Base-by-base conservation (phyloP, 2,888 invertebrate species). In the Zygogramma bicolorata region DNA sequence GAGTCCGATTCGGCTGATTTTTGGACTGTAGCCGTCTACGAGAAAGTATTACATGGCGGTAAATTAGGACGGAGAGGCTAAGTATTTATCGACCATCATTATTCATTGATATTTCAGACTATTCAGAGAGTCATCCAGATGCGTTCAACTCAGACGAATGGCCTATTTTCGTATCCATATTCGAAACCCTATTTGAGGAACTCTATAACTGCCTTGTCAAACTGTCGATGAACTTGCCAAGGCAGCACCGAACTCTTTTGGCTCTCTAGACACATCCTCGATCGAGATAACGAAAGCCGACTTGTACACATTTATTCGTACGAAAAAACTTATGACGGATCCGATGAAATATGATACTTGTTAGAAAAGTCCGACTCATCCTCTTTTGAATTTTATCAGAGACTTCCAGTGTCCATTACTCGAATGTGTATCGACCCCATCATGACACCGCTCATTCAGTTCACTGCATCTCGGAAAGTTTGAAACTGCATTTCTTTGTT, bases 401-500 rank as follows among this genome's bases (percentile, higher is more conserved):
- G 20, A 18, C 46, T 46, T 46, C 10, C 46, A 46, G 46, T 18
- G 10, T 3, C 46, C 46, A 20, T 46, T 46, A 8, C 46, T 46
- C 46, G 46, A 20, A 46, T 46, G 46, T 46, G 46, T 46, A 46
- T 20, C 20, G 46, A 46, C 20, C 46, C 20, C 46, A 20, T 46
- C 46, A 46, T 46, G 46, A 22, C 46, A 20, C 20, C 8, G 46
- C 46, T 46, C 46, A 46, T 46, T 46, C 46, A 46, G 46, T 46
- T 46, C 46, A 46, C 10, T 46, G 46, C 46, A 46, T 20, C 20
- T 20, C 20, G 10, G 46, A 46, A 46, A 46, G 46, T 46, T 46
- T 46, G 18, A 8, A 53, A 27, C 27, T 53, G 53, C 53, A 53
- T 27, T 53, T 53, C 53, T 53, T 53, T 53, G 53, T 53, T 53